These are phyloP conservation scores for Diplodus puntazzo DNA, from an alignment of 2,797 vertebrate genomes.

Conservation along the genomic window DNA sequence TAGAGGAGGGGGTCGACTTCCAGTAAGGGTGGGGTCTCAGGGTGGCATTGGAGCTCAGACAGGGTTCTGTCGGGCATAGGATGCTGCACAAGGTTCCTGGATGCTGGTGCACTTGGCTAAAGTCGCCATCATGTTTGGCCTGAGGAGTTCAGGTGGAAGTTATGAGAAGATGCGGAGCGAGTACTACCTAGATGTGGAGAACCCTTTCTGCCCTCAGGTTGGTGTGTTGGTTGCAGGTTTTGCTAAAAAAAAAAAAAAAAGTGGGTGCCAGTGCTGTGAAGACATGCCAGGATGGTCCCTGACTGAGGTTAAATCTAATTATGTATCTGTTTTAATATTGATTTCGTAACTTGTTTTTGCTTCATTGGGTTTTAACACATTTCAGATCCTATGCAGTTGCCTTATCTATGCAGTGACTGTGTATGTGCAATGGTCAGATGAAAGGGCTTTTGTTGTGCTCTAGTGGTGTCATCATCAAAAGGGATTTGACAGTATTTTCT, in stretches of 20 bases:
- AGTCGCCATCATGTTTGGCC: constrained; percentile 88
- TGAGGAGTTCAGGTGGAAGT: constrained; percentile 84
- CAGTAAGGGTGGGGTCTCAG: constrained; percentile 61
- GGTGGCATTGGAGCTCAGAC: constrained; percentile 65
- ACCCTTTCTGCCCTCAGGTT: constrained; percentile 85
- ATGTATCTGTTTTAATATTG: neutral
- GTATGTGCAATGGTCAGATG: constrained; percentile 28
- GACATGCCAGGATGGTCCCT: neutral
- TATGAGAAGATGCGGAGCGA: constrained; percentile 87
- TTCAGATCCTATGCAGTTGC: constrained; percentile 7
- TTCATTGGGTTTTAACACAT: constrained; percentile 7
- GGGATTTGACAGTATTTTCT: constrained; percentile 24
- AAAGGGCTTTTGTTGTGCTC: constrained; percentile 66
- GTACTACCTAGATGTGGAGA: constrained; percentile 81
- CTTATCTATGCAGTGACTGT: constrained; percentile 31
- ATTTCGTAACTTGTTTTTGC: neutral
- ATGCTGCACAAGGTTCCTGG: constrained; percentile 82
- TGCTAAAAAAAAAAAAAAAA: neutral
- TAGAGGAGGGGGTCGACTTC: constrained; percentile 37
- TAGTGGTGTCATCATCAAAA: constrained; percentile 1
- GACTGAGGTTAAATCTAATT: neutral
- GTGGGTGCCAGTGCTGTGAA: neutral
- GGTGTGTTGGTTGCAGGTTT: constrained; percentile 53
- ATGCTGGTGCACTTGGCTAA: constrained; percentile 84
- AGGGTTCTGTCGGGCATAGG: constrained; percentile 67